These are phyloP conservation scores for Euglossa dilemma DNA, from an alignment of 1,140 invertebrate genomes.

Conservation along the genomic window DNA sequence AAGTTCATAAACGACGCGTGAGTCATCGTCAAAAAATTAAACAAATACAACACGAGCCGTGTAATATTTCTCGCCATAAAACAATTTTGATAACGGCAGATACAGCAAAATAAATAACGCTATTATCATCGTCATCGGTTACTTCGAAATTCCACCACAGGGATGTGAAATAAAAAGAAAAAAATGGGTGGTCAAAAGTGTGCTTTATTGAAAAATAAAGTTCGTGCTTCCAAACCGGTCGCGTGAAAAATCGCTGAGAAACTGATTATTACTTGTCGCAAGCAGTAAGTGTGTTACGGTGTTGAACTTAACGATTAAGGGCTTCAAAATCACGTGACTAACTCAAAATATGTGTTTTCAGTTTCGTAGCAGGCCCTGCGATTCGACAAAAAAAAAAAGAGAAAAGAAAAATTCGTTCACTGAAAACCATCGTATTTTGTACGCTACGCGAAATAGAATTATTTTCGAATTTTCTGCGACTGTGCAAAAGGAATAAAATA, in stretches of 20 bases:
- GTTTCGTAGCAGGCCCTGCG: constrained; percentile 63
- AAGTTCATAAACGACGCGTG: neutral
- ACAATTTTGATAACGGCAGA: neutral
- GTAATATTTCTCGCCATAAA: neutral
- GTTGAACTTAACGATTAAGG: constrained; percentile 34
- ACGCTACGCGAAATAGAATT: neutral
- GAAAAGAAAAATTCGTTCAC: constrained; percentile 19
- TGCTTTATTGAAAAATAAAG: neutral
- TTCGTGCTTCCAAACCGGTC: neutral
- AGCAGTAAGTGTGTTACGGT: constrained; percentile 18
- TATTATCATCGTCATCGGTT: neutral
- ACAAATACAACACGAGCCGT: neutral
- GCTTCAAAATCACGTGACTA: constrained; percentile 59
- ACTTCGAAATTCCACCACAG: neutral
- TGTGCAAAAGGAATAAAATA: neutral
- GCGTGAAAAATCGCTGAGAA: constrained; percentile 2
- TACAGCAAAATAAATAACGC: too few relatives aligned
- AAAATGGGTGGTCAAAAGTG: neutral
- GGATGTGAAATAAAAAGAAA: neutral
- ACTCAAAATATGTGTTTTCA: constrained; percentile 80
- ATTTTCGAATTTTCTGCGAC: neutral
- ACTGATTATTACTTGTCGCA: constrained; percentile 45
- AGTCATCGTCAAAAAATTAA: neutral
- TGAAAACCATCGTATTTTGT: neutral
- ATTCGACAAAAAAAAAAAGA: neutral